Base-by-base conservation (phyloP, 2,113 vertebrate genomes). In the Bubo scandiacus region DNA sequence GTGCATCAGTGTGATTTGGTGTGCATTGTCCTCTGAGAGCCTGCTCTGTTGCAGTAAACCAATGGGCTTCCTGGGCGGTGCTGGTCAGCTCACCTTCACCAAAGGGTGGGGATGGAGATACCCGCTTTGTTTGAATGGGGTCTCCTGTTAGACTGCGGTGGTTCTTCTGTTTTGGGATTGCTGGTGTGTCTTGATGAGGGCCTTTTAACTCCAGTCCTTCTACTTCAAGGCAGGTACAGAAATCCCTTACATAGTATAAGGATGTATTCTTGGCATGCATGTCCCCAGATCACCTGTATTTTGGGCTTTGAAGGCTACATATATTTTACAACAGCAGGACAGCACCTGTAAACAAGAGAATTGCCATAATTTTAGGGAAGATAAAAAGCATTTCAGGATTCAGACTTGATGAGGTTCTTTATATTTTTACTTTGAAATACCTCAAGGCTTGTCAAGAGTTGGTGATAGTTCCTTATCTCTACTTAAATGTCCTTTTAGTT, bases 1-100 rank as follows among this genome's bases (percentile, higher is more conserved):
- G 40, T 74, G 38, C 4, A 0, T n/a, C 27, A 43, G 51, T 9
- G 49, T 15, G 36, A 9, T 57, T 66, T 1, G 3, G 15, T 0
- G 11, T 62, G 70, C 45, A 26, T 87, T 1, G 2, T 68, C 47
- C 30, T 80, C 62, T 12, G 47, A 0, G 0, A 29, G 6, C 17
- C 34, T 83, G 23, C 36, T 80, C 59, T 59, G 4, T 2, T 66
- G 62, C 61, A 19, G 32, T 34, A 14, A 30, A 36, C 27, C 66
- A 26, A 19, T 26, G 57, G n/a, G 17, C 10, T 71, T 71, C 20
- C 12, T 1, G 6, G 40, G 27, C 4, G 0, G 29, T n/a, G 49
- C 49, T 4, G 9, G 12, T 21, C 54, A 73, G 30, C 59, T 70
- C 51, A 27, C 12, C 59, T 66, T n/a, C 42, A 7, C 45, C 26